A percentile compares a stretch with the other conserved stretches of the same genome.
Evolutionary conservation across 2,113 vertebrate species (phyloP).

Genomic region (Phrynocephalus versicolor): DNA sequence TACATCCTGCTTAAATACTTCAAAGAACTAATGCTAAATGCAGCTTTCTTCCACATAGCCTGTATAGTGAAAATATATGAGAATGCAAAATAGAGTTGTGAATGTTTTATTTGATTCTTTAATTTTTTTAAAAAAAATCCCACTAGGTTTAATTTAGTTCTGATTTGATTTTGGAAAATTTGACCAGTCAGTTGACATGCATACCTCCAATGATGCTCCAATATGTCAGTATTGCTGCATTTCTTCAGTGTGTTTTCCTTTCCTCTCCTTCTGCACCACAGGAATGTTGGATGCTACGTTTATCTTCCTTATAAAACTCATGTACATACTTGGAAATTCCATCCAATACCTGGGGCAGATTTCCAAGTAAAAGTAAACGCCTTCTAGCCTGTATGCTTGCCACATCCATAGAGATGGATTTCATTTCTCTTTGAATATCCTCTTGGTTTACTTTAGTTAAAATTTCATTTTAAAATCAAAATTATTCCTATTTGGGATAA

Average conservation of each 20-base stretch:
- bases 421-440: too few species aligned
- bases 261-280: background rate
- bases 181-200: too few species aligned
- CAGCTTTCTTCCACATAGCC: background rate
- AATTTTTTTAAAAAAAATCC: background rate
- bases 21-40: background rate
- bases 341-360: background rate
- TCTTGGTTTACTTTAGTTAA: too few species aligned
- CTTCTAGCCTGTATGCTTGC: background rate
- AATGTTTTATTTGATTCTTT: background rate
- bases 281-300: background rate
- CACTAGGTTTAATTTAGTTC: background rate
- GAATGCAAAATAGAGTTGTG: background rate
- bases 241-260: too few species aligned
- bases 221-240: too few species aligned
- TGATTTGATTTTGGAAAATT: background rate
- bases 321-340: background rate
- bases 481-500: too few species aligned
- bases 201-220: background rate
- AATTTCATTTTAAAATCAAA: too few species aligned
- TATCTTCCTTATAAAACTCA: background rate
- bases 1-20: slow-evolving; percentile 6
- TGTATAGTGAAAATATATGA: background rate
- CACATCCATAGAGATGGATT: background rate
- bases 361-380: background rate